Percentiles rank a stretch among this genome's conserved stretches.
Evolutionary conservation across 2,797 vertebrate genomes (phyloP).

Genomic region (Lacerta viridis): DNA sequence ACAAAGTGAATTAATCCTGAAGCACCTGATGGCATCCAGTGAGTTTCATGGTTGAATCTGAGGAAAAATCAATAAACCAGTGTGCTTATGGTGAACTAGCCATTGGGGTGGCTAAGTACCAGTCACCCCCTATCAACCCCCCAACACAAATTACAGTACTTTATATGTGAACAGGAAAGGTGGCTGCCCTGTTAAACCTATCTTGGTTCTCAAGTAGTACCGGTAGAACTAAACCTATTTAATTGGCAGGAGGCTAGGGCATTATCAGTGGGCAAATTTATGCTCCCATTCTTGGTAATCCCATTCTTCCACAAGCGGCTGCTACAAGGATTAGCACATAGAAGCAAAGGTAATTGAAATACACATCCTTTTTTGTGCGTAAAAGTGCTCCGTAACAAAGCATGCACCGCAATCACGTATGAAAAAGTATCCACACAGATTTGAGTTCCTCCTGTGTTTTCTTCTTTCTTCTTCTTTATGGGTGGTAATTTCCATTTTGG

Average conservation of each 20-base stretch:
- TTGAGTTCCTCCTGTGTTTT: background rate
- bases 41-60: too few species aligned
- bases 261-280: background rate
- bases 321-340: background rate
- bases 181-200: background rate
- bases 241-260: too few species aligned
- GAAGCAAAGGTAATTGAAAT: background rate
- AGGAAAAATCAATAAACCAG: too few species aligned
- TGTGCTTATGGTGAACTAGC: too few species aligned
- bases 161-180: background rate
- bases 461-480: conserved; percentile 14
- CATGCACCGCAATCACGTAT: too few species aligned
- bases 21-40: too few species aligned
- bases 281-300: background rate
- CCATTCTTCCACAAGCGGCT: background rate
- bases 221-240: background rate
- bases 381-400: background rate
- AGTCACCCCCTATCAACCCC: background rate
- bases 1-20: too few species aligned
- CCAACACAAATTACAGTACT: too few species aligned
- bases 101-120: too few species aligned
- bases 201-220: background rate
- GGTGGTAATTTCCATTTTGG: background rate
- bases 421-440: background rate
- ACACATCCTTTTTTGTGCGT: too few species aligned